Evolutionary conservation across 2,888 invertebrate genomes (phyloP), one percentile per base, ranked within the genome.

Genomic region (Andrena chrysosceles): DNA sequence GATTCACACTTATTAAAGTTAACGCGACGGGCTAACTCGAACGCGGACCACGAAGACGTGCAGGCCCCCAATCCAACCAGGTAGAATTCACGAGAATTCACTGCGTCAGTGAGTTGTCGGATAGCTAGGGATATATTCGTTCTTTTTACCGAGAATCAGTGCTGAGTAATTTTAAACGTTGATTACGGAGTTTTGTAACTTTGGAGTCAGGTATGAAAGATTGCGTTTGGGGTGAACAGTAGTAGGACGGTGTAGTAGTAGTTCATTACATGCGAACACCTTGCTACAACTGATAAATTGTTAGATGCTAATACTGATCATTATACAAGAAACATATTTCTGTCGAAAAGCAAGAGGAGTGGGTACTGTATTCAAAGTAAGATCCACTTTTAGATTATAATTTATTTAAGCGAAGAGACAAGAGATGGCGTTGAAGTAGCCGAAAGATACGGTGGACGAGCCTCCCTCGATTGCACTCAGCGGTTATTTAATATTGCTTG

Each of bases 1-100:
- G 93, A 93, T 93, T 93, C 93, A 92, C 92, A 93, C 92, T 93
- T 93, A 93, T 92, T 92, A 92, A 93, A 92, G 88, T 93, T 92
- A 93, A 93, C 90, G 89, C 84, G 83, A 83, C 42, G 7, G 52
- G 42, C 42, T 68, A 60, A 42, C 69, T 56, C 69, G 84, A 67
- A 29, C 56, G 42, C 54, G 68, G 67, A 62, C 68, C 73, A 63
- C 64, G 71, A 16, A 71, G 74, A 60, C 56, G 56, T 7, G 26
- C 16, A 8, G 63, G n/a, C 26, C 33, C n/a, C 7, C 26, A 20
- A 33, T 62, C 20, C 20, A 33, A 48, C 7, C 26, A 29, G 29
- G 66, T 72, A n/a, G 20, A 31, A 49, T 62, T 69, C 35, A n/a
- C 7, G n/a, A 16, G 64, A 48, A 49, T 23, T 42, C 33, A 6